Conservation (phyloP, 2,113 vertebrate genomes). For the Dendropsophus ebraccatus region DNA sequence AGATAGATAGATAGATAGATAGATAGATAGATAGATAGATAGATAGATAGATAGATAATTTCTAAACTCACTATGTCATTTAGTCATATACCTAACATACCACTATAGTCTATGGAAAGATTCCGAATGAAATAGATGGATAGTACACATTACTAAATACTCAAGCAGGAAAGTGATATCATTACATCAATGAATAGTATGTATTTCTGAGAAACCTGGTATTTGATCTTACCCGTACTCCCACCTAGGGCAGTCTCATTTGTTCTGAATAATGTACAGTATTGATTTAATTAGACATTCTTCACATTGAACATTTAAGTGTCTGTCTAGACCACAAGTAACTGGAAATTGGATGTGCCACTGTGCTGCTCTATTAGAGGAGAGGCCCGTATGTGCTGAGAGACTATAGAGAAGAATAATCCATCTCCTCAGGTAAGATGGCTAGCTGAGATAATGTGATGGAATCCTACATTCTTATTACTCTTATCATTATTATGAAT, state of each 20-base stretch:
- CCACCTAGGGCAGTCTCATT: background rate
- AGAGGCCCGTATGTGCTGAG: background rate
- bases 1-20: too few species aligned
- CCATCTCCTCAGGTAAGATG: background rate
- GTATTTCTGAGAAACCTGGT: conserved; percentile 23
- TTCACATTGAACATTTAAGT: conserved; percentile 24
- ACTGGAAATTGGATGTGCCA: background rate
- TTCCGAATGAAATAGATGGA: background rate
- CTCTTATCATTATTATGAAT: background rate
- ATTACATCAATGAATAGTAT: background rate
- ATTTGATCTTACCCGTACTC: background rate
- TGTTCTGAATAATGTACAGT: background rate
- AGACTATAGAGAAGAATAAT: background rate
- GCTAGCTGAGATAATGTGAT: background rate
- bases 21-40: too few species aligned
- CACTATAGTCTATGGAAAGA: background rate
- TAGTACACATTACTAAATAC: background rate
- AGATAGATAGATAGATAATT: too few species aligned
- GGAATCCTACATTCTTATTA: background rate
- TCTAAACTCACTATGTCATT: too few species aligned
- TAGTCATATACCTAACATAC: background rate
- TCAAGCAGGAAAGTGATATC: background rate
- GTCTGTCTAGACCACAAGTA: conserved; percentile 37
- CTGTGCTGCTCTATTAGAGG: background rate
- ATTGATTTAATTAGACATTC: conserved; percentile 31